A percentile compares a stretch with the other conserved stretches of the same genome.
These are phyloP conservation scores for Xestia c-nigrum DNA, from an alignment of 2,888 invertebrate species.

Conservation along the genomic window DNA sequence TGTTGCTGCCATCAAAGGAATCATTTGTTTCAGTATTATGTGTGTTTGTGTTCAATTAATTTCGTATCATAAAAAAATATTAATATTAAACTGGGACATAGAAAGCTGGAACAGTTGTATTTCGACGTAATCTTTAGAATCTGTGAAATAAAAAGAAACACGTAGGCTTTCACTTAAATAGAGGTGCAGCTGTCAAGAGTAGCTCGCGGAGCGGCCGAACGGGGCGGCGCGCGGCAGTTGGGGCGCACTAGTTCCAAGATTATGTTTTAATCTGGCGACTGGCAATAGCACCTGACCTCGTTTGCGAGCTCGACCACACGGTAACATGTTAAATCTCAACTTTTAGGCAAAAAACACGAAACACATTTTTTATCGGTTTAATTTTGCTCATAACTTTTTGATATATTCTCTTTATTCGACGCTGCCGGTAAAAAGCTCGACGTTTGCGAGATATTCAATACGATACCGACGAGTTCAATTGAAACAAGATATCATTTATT, in stretches of 20 bases:
- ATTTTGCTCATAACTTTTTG: conserved; percentile 1
- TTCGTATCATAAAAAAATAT: neutral
- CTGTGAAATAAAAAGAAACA: conserved; percentile 2
- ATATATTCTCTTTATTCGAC: conserved; percentile 1
- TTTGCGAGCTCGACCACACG: conserved; percentile 20
- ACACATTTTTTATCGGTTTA: conserved; percentile 3
- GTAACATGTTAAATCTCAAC: conserved; percentile 24
- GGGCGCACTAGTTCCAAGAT: conserved; percentile 19
- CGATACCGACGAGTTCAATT: conserved; percentile 8
- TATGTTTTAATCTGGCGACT: conserved; percentile 43
- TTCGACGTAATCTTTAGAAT: neutral
- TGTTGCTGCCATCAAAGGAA: neutral
- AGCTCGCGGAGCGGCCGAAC: too few species aligned
- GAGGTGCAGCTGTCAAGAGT: neutral
- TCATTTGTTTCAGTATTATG: neutral
- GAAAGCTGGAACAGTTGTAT: neutral
- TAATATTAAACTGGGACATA: neutral
- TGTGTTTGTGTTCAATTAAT: neutral
- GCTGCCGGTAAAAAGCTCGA: neutral
- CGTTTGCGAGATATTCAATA: conserved; percentile 7
- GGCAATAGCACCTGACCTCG: conserved; percentile 51
- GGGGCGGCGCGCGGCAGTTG: neutral
- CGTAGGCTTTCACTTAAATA: neutral
- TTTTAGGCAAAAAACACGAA: conserved; percentile 19
- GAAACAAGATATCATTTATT: conserved; percentile 13